Evolutionary conservation across 2,888 invertebrate genomes (phyloP).

Genomic region (Chrysolina haemoptera): DNA sequence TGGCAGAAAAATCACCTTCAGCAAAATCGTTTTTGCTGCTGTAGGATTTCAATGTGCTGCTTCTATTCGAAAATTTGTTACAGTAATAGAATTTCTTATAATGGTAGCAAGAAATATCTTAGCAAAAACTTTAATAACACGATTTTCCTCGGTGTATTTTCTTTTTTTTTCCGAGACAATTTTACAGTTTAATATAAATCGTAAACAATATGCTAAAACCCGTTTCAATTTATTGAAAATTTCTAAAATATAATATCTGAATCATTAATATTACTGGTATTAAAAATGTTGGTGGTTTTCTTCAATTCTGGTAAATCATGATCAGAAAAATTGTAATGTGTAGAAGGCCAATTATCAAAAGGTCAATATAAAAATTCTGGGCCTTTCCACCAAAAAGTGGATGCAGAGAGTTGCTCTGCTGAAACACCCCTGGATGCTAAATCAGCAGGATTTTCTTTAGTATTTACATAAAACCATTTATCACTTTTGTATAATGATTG

Average conservation of each 20-base stretch:
- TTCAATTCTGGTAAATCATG: slow-evolving; percentile 5
- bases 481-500: slow-evolving; percentile 16
- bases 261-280: neutral
- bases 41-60: no score
- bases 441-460: slow-evolving; percentile 32
- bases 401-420: slow-evolving; percentile 6
- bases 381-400: slow-evolving; percentile 25
- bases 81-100: no score
- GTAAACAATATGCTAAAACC: slow-evolving; percentile 2
- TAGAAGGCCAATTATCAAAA: slow-evolving; percentile 1
- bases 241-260: neutral
- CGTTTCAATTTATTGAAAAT: slow-evolving; percentile 7
- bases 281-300: neutral
- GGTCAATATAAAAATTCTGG: slow-evolving; percentile 9
- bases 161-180: neutral
- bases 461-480: slow-evolving; percentile 27
- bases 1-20: no score
- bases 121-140: no score
- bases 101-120: no score
- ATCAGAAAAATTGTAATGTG: neutral
- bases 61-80: no score
- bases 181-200: slow-evolving; percentile 1
- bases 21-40: no score
- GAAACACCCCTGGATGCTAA: slow-evolving; percentile 26
- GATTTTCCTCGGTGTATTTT: no score